Evolutionary conservation across 2,797 vertebrate species (phyloP), one percentile per base, ranked within the genome.

Genomic region (Pseudochaenichthys georgianus): DNA sequence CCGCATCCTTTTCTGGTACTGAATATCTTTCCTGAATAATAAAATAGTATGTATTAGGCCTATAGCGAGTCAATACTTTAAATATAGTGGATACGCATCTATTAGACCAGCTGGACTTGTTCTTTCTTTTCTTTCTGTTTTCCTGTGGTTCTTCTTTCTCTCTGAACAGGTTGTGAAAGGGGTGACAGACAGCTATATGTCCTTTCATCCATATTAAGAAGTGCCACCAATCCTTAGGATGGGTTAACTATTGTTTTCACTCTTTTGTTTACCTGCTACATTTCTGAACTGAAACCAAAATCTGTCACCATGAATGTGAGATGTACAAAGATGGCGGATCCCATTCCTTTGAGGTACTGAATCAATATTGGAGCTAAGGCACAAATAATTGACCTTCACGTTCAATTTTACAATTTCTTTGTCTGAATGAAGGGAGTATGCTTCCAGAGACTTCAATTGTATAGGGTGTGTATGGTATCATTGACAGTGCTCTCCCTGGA

Each of bases 221-320:
- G 91, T 94, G 91, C 92, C 92, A 91, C 88, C 88, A 80, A 82
- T 84, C 87, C 89, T 73, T 72, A 72, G 73, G 67, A 90, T 88
- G 92, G 89, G 75, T 88, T 38, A 89, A 85, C 81, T 82, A 55
- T 81, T 86, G 23, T 81, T 70, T 75, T 67, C 73, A 77, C 62
- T 71, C 45, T 80, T 87, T 70, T 80, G 62, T 87, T 89, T 78
- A 81, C 73, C 73, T 85, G 62, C 59, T 73, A 75, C 68, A 81
- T 90, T 83, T 89, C 80, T 92, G 65, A 87, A 90, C 69, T 82
- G 69, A 94, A 94, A 93, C 93, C 93, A 94, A 95, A 95, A 92
- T 84, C 79, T 80, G 73, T 93, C 78, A 84, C 85, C 86, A 91
- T 93, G 94, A 95, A 95, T 94, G 94, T 95, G 89, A 91, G 86